Conservation (phyloP, 2,797 vertebrate species). For the Bryconaethiops microstoma region DNA sequence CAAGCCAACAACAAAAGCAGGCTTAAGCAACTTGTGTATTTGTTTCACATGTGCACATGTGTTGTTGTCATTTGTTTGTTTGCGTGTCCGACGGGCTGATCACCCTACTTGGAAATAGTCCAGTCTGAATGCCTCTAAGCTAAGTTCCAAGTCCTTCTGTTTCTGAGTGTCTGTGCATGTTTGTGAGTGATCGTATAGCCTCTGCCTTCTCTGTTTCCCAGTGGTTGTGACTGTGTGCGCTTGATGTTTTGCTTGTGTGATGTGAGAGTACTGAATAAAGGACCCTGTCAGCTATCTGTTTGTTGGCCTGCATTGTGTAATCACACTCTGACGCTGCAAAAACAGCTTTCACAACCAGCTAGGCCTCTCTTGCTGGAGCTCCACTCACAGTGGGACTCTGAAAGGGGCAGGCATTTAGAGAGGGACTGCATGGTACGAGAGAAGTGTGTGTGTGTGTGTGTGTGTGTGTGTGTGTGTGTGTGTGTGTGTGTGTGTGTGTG, state of each 20-base stretch:
- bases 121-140: neutral
- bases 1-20: neutral
- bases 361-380: constrained; percentile 72
- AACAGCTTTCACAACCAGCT: constrained; percentile 83
- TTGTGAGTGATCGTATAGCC: constrained; percentile 13
- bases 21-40: neutral
- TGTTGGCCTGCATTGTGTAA: constrained; percentile 77
- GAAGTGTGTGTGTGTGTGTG: constrained; percentile 40
- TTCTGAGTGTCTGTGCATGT: constrained; percentile 36
- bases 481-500: constrained; percentile 46
- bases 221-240: constrained; percentile 42
- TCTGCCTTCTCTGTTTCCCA: constrained; percentile 29
- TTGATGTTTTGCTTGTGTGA: constrained; percentile 32
- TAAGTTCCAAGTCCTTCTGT: constrained; percentile 18
- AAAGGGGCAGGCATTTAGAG: constrained; percentile 60
- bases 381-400: constrained; percentile 63
- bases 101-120: constrained; percentile 31
- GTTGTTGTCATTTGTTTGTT: constrained; percentile 21
- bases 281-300: constrained; percentile 61
- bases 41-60: neutral
- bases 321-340: constrained; percentile 73
- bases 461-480: constrained; percentile 41
- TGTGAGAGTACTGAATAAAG: constrained; percentile 39
- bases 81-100: constrained; percentile 2
- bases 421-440: constrained; percentile 54